A percentile compares a stretch with the other conserved stretches of the same genome.
Evolutionary conservation across 2,113 vertebrate species (phyloP).

Genomic region (Pseudopodoces humilis): DNA sequence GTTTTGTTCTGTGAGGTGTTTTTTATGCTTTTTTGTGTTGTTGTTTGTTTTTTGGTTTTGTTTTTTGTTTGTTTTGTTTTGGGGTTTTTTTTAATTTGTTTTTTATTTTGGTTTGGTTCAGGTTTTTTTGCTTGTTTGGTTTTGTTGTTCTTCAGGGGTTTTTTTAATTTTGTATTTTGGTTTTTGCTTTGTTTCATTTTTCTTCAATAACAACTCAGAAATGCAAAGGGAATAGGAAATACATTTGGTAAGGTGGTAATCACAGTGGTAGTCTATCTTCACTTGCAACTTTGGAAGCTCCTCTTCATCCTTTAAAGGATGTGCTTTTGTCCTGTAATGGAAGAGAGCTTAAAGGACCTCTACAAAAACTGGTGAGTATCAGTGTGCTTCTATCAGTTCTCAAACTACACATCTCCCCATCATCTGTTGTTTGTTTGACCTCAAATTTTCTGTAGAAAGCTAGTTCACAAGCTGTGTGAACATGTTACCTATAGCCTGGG

Average conservation of each 20-base stretch:
- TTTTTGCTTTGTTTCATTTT: background rate
- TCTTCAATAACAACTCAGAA: background rate
- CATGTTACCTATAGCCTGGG: background rate
- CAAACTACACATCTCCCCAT: background rate
- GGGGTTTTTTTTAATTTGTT: too few species aligned
- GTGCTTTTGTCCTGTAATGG: background rate
- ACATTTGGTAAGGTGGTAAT: background rate
- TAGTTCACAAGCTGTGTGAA: background rate
- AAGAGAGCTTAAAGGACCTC: background rate
- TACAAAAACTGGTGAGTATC: background rate
- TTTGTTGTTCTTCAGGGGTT: background rate
- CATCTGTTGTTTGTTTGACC: background rate
- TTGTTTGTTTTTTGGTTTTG: background rate
- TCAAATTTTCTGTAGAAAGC: background rate
- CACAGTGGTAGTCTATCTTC: background rate
- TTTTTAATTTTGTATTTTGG: background rate
- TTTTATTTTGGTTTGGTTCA: background rate
- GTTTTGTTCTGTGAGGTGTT: background rate
- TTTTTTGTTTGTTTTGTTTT: background rate
- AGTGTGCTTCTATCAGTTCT: background rate
- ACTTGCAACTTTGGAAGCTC: background rate
- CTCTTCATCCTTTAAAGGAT: background rate
- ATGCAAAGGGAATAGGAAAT: background rate
- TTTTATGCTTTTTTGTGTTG: too few species aligned
- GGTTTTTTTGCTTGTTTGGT: background rate